Base-by-base conservation (phyloP, 2,797 vertebrate species). In the Microctenopoma lineatum region DNA sequence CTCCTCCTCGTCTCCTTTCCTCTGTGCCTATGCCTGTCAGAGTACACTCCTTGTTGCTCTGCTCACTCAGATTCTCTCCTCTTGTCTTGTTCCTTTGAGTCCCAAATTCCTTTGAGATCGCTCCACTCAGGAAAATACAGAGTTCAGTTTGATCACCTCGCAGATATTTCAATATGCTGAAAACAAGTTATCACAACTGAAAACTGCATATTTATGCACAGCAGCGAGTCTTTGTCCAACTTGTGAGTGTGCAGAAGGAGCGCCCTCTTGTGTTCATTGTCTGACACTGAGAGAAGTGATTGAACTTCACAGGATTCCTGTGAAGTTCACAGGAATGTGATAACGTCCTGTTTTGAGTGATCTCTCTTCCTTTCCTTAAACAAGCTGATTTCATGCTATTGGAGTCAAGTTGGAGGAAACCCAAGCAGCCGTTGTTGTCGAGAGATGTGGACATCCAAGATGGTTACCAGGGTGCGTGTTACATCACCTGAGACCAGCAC, bases 1-100 rank as follows among this genome's bases (percentile, higher is more conserved):
- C 70, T 84, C 74, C 76, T 36, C 59, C 67, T 65, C 14, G 14
- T 32, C 59, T 10, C 34, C 60, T 59, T 8, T 2, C 54, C 79
- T 42, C 48, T 51, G 57, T 51, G 51, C 55, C 61, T 57, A 50
- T 0, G 29, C 25, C 63, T 15, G 18, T 26, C 51, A 3, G 4
- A 44, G 36, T 67, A 39, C 5, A n/a, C 50, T 18, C 59, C 53
- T 55, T 39, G 3, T 48, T 44, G 6, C 48, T 54, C 21, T 42
- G 14, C 27, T 51, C 6, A 10, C 27, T 51, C 6, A 10, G 26
- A 21, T 15, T 46, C 21, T 36, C 9, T 44, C 27, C 59, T 57
- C 53, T 59, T 53, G 29, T 53, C 39, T 52, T 38, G 0, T 8
- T 4, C 4, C 26, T 41, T 18, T 27, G n/a, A 34, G 59, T 48